phyloP scores from a whole-genome alignment of 2,888 invertebrate species.

The Tupiocoris notatus region DNA sequence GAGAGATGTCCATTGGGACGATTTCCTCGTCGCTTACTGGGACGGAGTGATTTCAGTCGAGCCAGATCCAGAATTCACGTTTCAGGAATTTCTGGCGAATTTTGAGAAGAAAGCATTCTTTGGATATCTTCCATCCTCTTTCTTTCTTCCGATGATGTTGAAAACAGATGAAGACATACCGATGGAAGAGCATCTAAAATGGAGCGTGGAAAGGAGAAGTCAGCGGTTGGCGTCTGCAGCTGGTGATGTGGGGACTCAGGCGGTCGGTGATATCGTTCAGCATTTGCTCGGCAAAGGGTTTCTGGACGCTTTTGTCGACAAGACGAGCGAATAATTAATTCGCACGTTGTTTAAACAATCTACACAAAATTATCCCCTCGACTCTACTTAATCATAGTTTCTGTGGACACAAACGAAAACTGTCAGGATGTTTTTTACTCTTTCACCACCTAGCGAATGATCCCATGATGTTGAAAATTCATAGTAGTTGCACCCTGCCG shows the following conservation, averaged over 20 bases:
- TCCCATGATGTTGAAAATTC: too few species aligned
- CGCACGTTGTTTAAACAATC: not conserved
- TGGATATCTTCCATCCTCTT: slow-evolving; percentile 45
- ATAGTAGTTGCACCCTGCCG: too few species aligned
- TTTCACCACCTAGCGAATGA: too few species aligned
- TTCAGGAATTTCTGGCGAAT: slow-evolving; percentile 38
- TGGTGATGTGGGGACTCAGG: slow-evolving; percentile 40
- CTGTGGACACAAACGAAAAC: not conserved
- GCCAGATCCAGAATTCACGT: slow-evolving; percentile 31
- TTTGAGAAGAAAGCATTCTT: slow-evolving; percentile 43
- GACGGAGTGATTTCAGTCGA: slow-evolving; percentile 34
- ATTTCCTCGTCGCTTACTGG: slow-evolving; percentile 51
- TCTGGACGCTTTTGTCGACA: not conserved
- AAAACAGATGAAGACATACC: not conserved
- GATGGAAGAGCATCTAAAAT: not conserved
- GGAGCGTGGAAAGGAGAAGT: not conserved
- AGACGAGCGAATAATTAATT: too few species aligned
- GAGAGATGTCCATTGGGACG: slow-evolving; percentile 50
- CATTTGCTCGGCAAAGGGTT: slow-evolving; percentile 50
- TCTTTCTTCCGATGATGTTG: slow-evolving; percentile 47
- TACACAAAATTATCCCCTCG: not conserved
- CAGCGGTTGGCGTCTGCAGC: not conserved
- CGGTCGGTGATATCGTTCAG: slow-evolving; percentile 43
- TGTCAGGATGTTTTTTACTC: too few species aligned
- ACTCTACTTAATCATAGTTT: not conserved